Conservation (phyloP, 2,113 vertebrate genomes). For the Nycticryphes semicollaris region DNA sequence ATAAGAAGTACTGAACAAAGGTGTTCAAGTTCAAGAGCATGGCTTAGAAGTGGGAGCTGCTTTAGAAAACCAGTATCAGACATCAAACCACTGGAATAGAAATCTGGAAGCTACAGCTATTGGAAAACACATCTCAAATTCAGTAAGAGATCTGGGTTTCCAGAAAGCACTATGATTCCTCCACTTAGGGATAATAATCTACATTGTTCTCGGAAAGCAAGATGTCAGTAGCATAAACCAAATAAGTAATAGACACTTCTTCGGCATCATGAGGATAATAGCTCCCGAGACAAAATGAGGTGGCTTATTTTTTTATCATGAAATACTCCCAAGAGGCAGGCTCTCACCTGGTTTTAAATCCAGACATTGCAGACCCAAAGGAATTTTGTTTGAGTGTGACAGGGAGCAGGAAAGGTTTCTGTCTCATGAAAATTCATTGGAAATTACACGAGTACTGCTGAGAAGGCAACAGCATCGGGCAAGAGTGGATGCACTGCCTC, state of each 20-base stretch:
- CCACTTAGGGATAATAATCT: slow-evolving; percentile 7
- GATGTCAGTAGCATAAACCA: background rate
- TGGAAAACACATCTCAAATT: background rate
- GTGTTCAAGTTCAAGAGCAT: background rate
- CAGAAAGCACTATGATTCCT: background rate
- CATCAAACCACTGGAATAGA: background rate
- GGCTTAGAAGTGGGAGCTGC: background rate
- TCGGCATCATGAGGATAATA: background rate
- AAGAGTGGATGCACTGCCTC: background rate
- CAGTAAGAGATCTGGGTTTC: background rate
- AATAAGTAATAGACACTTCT: background rate
- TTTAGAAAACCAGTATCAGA: background rate
- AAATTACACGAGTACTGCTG: background rate
- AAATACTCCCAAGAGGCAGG: background rate
- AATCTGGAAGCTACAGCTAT: background rate
- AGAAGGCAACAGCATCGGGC: background rate
- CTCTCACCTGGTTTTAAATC: slow-evolving; percentile 13
- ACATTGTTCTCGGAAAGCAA: background rate
- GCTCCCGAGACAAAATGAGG: slow-evolving; percentile 18
- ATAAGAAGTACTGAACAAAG: background rate
- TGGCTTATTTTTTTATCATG: background rate
- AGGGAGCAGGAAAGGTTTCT: slow-evolving; percentile 7
- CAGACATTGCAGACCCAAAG: slow-evolving; percentile 14
- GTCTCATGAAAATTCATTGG: slow-evolving; percentile 53
- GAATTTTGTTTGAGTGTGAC: slow-evolving; percentile 4